These are phyloP conservation scores for Nephrotoma appendiculata DNA, from an alignment of 2,888 invertebrate species.

Conservation along the genomic window DNA sequence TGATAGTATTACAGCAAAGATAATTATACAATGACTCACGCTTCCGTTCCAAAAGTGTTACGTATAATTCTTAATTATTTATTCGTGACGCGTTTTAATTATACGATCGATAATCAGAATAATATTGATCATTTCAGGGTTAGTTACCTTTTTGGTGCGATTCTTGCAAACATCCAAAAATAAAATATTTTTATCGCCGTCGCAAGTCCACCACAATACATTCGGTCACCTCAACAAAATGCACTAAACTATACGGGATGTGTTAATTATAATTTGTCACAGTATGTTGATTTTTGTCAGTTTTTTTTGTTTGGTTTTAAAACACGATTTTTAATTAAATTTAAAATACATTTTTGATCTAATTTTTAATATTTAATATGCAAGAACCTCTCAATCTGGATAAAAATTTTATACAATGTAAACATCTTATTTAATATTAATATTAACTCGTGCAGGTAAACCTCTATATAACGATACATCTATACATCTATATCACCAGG, in stretches of 20 bases:
- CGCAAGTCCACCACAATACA: not conserved
- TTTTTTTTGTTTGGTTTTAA: not conserved
- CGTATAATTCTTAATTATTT: too few relatives aligned
- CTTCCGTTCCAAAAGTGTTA: too few relatives aligned
- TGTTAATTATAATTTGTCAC: constrained; percentile 7
- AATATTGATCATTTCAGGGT: not conserved
- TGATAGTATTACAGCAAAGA: too few relatives aligned
- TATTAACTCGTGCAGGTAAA: not conserved
- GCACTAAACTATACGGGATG: constrained; percentile 1
- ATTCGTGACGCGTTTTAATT: too few relatives aligned
- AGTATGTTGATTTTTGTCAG: constrained; percentile 1
- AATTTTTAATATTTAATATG: not conserved
- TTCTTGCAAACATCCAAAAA: not conserved
- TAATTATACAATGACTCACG: too few relatives aligned
- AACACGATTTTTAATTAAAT: constrained; percentile 1
- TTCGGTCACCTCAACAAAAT: not conserved
- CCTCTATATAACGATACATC: not conserved
- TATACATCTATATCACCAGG: not conserved
- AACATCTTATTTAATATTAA: not conserved
- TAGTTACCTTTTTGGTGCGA: not conserved
- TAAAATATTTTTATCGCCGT: not conserved
- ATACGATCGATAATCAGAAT: not conserved
- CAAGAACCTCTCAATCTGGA: not conserved
- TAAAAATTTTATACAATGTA: not conserved
- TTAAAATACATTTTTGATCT: not conserved